A percentile compares a stretch with the other conserved stretches of the same genome.
These are phyloP conservation scores for Aspidapion aeneum DNA, from an alignment of 2,888 invertebrate genomes.

Conservation along the genomic window DNA sequence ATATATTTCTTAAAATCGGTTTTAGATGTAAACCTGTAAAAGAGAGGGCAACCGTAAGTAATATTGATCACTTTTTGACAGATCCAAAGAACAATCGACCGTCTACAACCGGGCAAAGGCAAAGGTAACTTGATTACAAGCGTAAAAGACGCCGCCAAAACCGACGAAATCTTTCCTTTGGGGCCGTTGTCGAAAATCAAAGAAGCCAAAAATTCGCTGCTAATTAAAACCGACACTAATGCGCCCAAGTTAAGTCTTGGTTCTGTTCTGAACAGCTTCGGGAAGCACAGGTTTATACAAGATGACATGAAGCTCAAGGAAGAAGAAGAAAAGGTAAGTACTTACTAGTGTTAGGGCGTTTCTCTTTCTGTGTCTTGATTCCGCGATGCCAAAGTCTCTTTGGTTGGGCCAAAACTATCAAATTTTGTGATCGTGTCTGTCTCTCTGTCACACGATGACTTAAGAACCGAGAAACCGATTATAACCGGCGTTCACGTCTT, in stretches of 20 bases:
- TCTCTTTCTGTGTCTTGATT: neutral
- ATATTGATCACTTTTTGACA: no score
- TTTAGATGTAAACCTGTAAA: no score
- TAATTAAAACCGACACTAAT: conserved; percentile 61
- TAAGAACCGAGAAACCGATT: no score
- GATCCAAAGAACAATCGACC: conserved; percentile 77
- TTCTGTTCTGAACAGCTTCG: conserved; percentile 74
- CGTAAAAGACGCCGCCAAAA: conserved; percentile 54
- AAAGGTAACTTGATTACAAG: conserved; percentile 81
- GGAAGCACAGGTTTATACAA: conserved; percentile 63
- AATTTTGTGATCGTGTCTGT: no score
- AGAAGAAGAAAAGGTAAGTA: conserved; percentile 12
- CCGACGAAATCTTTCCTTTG: conserved; percentile 57
- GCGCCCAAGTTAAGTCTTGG: conserved; percentile 83
- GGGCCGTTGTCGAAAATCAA: conserved; percentile 56
- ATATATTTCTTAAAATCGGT: no score
- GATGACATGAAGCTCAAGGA: conserved; percentile 49
- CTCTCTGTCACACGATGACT: no score
- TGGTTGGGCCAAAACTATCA: conserved; percentile 32
- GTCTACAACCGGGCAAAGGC: conserved; percentile 81
- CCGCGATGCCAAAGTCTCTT: neutral
- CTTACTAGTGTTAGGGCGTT: neutral
- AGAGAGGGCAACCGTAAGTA: no score
- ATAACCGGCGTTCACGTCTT: no score
- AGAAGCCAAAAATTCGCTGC: conserved; percentile 55